A percentile compares a stretch with the other conserved stretches of the same genome.
Conservation (phyloP, 2,888 invertebrate genomes). For the Lasiommata megera region DNA sequence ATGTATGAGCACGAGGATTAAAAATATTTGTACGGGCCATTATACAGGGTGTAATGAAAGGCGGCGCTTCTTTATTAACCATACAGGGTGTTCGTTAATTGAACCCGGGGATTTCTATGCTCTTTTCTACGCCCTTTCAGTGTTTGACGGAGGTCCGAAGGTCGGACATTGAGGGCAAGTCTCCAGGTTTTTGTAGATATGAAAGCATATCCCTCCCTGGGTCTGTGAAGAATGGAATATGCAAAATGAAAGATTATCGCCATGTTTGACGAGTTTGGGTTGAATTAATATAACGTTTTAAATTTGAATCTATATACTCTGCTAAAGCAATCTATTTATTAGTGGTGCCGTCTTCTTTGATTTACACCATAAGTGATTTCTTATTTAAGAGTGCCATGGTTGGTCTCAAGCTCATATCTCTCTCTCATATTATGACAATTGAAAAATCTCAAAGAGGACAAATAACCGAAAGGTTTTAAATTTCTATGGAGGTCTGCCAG, state of each 20-base stretch:
- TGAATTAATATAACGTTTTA: not conserved
- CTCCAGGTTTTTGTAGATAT: constrained; percentile 32
- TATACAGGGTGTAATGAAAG: constrained; percentile 79
- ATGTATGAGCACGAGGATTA: constrained; percentile 78
- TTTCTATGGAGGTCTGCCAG: too few species aligned
- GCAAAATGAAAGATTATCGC: constrained; percentile 15
- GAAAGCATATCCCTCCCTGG: constrained; percentile 18
- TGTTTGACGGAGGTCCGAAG: constrained; percentile 63
- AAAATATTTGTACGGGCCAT: constrained; percentile 81
- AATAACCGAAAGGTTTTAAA: too few species aligned
- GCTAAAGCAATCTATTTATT: not conserved
- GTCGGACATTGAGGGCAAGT: constrained; percentile 20
- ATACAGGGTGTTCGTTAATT: constrained; percentile 71
- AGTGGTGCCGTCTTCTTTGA: not conserved
- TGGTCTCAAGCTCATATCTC: too few species aligned
- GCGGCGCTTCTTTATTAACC: constrained; percentile 75
- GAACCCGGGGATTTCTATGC: constrained; percentile 64
- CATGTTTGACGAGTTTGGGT: constrained; percentile 5
- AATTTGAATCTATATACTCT: not conserved
- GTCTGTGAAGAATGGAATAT: constrained; percentile 12
- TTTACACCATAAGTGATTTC: not conserved
- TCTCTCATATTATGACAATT: too few species aligned
- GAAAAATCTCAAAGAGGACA: too few species aligned
- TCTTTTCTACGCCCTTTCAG: constrained; percentile 60
- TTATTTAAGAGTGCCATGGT: too few species aligned